Conservation (phyloP, 2,888 invertebrate genomes). For the Hydroisotoma schaefferi region DNA sequence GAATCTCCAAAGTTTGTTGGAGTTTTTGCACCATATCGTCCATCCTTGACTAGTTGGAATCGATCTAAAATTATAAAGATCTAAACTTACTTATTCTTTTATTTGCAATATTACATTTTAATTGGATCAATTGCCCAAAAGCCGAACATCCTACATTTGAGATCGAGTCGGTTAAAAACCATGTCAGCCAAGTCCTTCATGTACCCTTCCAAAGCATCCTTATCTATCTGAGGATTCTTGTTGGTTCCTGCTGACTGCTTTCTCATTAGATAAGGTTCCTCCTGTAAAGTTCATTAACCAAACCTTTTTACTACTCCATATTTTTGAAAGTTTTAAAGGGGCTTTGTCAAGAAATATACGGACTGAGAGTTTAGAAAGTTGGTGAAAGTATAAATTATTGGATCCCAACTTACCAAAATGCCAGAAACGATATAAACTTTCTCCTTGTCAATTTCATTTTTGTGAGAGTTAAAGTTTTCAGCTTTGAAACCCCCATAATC, state of each 20-base stretch:
- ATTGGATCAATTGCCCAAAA: too few species aligned
- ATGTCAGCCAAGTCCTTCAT: constrained; percentile 69
- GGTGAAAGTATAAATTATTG: too few species aligned
- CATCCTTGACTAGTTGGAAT: constrained; percentile 76
- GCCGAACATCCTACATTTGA: constrained; percentile 68
- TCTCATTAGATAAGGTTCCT: constrained; percentile 82
- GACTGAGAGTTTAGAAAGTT: too few species aligned
- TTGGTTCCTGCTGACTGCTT: constrained; percentile 65
- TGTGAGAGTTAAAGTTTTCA: not conserved
- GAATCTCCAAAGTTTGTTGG: constrained; percentile 64
- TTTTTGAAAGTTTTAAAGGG: too few species aligned
- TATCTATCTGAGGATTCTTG: too few species aligned
- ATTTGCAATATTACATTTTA: too few species aligned
- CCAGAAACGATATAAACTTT: constrained; percentile 26
- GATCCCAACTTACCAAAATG: constrained; percentile 22
- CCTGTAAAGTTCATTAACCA: too few species aligned
- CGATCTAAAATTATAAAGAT: constrained; percentile 62
- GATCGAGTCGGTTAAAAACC: constrained; percentile 67
- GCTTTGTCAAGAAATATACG: too few species aligned
- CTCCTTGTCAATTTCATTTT: constrained; percentile 4
- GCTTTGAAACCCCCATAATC: constrained; percentile 31
- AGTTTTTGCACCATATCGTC: constrained; percentile 75
- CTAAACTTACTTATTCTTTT: not conserved
- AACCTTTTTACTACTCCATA: too few species aligned
- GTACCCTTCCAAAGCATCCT: constrained; percentile 72